Percentiles rank a stretch among this genome's conserved stretches.
Evolutionary conservation across 2,888 invertebrate species (phyloP).

Genomic region (Drosophila mimica): DNA sequence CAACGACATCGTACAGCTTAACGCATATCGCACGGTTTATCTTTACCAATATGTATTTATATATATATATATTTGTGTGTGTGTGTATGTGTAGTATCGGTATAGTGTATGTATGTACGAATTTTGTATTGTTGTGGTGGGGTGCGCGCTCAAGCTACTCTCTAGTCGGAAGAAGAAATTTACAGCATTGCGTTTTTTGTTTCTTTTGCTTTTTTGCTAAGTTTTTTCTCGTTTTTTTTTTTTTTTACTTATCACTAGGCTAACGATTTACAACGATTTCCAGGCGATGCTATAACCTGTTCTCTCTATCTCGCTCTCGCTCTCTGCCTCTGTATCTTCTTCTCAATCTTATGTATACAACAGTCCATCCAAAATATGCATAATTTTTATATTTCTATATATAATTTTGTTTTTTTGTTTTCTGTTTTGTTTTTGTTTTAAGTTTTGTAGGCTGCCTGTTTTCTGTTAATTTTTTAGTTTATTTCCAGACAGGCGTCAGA

Average conservation of each 20-base stretch:
- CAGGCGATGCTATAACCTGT: slow-evolving; percentile 9
- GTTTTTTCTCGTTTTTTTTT: not conserved
- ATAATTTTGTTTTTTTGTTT: no score
- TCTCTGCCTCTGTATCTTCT: slow-evolving; percentile 23
- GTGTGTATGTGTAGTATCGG: slow-evolving; percentile 24
- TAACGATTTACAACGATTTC: slow-evolving; percentile 54
- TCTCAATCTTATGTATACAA: slow-evolving; percentile 61
- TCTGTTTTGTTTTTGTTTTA: slow-evolving; percentile 27
- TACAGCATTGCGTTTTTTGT: slow-evolving; percentile 30
- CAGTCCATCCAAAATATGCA: slow-evolving; percentile 68
- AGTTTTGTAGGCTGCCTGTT: slow-evolving; percentile 25
- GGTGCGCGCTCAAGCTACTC: slow-evolving; percentile 66
- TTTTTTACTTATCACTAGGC: slow-evolving; percentile 55
- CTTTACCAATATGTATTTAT: slow-evolving; percentile 28
- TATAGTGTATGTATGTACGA: slow-evolving; percentile 35
- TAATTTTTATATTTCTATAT: slow-evolving; percentile 30
- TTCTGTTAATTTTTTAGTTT: slow-evolving; percentile 21
- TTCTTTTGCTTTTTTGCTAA: slow-evolving; percentile 11
- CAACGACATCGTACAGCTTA: slow-evolving; percentile 60
- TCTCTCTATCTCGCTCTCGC: not conserved
- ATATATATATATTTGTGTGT: slow-evolving; percentile 18
- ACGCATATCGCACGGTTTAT: slow-evolving; percentile 28
- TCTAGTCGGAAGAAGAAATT: slow-evolving; percentile 56
- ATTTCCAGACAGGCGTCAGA: slow-evolving; percentile 92
- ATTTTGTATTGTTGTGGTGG: slow-evolving; percentile 59